Evolutionary conservation across 2,888 invertebrate species (phyloP).

Genomic region (Drosophila neotestacea): DNA sequence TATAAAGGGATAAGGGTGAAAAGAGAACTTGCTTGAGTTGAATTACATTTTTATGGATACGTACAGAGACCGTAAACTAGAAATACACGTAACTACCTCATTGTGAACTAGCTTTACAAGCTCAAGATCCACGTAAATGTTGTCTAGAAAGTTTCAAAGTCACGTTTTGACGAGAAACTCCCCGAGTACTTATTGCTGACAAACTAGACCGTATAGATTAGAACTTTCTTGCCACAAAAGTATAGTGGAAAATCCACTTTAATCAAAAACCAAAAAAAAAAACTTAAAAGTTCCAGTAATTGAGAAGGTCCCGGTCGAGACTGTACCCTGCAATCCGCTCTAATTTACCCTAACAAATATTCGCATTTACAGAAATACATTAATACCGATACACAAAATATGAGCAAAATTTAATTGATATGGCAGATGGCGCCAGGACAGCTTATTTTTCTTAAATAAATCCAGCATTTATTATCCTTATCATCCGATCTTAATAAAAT

Average conservation of each 20-base stretch:
- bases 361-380: not conserved
- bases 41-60: not conserved
- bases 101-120: constrained; percentile 2
- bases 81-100: not conserved
- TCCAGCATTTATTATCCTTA: too few species aligned
- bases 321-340: not conserved
- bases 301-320: not conserved
- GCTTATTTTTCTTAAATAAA: not conserved
- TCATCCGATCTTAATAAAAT: not conserved
- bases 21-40: not conserved
- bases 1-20: constrained; percentile 19
- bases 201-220: constrained; percentile 30
- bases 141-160: constrained; percentile 40
- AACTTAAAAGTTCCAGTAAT: constrained; percentile 4
- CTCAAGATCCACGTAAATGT: constrained; percentile 21
- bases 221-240: constrained; percentile 10
- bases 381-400: not conserved
- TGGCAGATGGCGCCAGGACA: not conserved
- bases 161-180: constrained; percentile 30
- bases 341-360: not conserved
- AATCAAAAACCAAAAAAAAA: constrained; percentile 7
- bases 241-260: constrained; percentile 27
- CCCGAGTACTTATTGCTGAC: constrained; percentile 17
- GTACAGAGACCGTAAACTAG: not conserved
- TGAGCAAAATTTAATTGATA: too few species aligned